Conservation (phyloP, 1,140 invertebrate genomes). For the Drosophila pruinosa region DNA sequence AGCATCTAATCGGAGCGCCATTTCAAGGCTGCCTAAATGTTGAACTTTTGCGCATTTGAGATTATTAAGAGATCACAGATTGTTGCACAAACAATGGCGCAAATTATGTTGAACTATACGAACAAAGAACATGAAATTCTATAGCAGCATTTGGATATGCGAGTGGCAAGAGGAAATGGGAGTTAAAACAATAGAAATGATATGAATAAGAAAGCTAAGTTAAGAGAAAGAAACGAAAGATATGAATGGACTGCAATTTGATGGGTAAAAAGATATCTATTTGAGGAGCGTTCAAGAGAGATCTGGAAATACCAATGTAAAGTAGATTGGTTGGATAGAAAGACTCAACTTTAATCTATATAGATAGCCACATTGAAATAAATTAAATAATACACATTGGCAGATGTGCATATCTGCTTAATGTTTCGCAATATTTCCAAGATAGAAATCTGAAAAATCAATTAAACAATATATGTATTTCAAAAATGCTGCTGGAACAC, state of each 20-base stretch:
- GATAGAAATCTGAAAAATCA: too few species aligned
- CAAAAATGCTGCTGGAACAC: not conserved
- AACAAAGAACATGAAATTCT: constrained; percentile 9
- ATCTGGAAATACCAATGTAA: not conserved
- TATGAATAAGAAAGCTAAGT: not conserved
- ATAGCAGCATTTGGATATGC: not conserved
- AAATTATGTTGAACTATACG: not conserved
- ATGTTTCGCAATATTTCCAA: too few species aligned
- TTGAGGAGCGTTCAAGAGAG: not conserved
- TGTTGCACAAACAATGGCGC: constrained; percentile 14
- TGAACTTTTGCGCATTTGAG: constrained; percentile 11
- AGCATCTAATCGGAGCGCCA: not conserved
- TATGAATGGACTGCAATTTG: not conserved
- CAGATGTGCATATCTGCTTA: too few species aligned
- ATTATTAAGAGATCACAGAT: constrained; percentile 48
- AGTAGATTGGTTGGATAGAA: not conserved
- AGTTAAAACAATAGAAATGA: not conserved
- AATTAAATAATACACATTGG: too few species aligned
- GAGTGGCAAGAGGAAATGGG: not conserved
- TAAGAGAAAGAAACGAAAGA: not conserved
- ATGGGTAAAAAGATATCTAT: not conserved
- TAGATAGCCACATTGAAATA: too few species aligned
- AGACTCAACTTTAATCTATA: too few species aligned
- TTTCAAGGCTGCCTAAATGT: constrained; percentile 46
- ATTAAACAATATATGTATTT: too few species aligned